These are phyloP conservation scores for Zophobas morio DNA, from an alignment of 1,140 invertebrate genomes.

Conservation along the genomic window DNA sequence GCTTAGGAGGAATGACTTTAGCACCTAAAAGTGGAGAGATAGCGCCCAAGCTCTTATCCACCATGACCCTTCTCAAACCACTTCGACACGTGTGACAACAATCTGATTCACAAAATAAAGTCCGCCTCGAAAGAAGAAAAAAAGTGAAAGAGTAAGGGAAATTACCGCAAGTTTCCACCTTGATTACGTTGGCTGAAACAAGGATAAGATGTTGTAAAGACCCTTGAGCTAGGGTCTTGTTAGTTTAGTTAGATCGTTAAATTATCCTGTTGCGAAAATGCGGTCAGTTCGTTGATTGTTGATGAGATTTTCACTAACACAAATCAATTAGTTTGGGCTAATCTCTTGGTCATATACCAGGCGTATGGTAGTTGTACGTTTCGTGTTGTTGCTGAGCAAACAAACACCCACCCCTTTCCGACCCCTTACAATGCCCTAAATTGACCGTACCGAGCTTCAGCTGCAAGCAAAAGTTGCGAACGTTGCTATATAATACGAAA, in stretches of 20 bases:
- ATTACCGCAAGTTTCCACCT: conserved; percentile 29
- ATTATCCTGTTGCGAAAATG: conserved; percentile 16
- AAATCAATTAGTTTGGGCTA: conserved; percentile 24
- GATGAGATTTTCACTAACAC: conserved; percentile 22
- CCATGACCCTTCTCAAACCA: too few species aligned
- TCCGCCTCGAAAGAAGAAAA: background rate
- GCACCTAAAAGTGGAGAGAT: too few species aligned
- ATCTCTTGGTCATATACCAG: conserved; percentile 14
- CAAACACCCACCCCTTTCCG: background rate
- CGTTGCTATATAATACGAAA: background rate
- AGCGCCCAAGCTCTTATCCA: too few species aligned
- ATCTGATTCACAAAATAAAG: too few species aligned
- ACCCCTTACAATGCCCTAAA: background rate
- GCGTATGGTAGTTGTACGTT: background rate
- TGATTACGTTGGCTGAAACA: conserved; percentile 5
- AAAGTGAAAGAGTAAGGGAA: background rate
- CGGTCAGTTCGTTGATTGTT: conserved; percentile 30
- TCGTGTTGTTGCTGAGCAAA: background rate
- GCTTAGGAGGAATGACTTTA: too few species aligned
- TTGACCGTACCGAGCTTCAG: background rate
- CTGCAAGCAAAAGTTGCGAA: background rate
- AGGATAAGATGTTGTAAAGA: conserved; percentile 15
- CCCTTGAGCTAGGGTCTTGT: conserved; percentile 17
- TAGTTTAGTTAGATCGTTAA: conserved; percentile 23
- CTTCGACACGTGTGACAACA: too few species aligned